Evolutionary conservation across 2,888 invertebrate genomes (phyloP).

Genomic region (Folsomia manolachei): DNA sequence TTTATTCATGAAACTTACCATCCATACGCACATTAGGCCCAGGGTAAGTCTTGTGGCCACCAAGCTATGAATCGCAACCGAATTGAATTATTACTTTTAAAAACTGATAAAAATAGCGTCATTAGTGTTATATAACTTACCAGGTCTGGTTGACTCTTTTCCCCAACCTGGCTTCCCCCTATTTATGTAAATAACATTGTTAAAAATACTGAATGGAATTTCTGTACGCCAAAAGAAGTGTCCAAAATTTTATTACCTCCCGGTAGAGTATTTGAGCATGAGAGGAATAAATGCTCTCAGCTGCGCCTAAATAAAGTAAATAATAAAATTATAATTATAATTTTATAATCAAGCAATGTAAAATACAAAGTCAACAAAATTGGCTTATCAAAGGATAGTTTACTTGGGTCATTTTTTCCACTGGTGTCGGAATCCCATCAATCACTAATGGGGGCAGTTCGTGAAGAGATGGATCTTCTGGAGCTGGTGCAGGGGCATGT

Average conservation of each 20-base stretch:
- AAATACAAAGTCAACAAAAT: too few relatives aligned
- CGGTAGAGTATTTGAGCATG: constrained; percentile 95
- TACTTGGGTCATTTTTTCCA: constrained; percentile 87
- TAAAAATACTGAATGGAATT: too few relatives aligned
- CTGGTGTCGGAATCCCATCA: constrained; percentile 96
- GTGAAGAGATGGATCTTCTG: constrained; percentile 88
- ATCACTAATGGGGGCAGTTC: constrained; percentile 94
- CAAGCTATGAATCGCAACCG: too few relatives aligned
- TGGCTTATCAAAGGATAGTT: background rate
- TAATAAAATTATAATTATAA: background rate
- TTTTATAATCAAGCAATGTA: background rate
- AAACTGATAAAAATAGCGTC: too few relatives aligned
- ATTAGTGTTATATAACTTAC: too few relatives aligned
- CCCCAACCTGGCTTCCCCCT: constrained; percentile 99
- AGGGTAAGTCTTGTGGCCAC: constrained; percentile 98
- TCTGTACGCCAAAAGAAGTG: too few relatives aligned
- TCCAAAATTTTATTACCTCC: too few relatives aligned
- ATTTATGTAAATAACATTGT: too few relatives aligned
- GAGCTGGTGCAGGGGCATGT: constrained; percentile 80
- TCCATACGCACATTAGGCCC: constrained; percentile 99
- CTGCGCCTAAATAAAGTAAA: constrained; percentile 70
- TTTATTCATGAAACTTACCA: too few relatives aligned
- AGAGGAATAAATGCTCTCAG: constrained; percentile 92
- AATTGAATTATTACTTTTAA: too few relatives aligned
- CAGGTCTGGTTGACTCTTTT: constrained; percentile 87